These are phyloP conservation scores for Malaclemys terrapin DNA, from an alignment of 2,113 vertebrate genomes.

Conservation along the genomic window DNA sequence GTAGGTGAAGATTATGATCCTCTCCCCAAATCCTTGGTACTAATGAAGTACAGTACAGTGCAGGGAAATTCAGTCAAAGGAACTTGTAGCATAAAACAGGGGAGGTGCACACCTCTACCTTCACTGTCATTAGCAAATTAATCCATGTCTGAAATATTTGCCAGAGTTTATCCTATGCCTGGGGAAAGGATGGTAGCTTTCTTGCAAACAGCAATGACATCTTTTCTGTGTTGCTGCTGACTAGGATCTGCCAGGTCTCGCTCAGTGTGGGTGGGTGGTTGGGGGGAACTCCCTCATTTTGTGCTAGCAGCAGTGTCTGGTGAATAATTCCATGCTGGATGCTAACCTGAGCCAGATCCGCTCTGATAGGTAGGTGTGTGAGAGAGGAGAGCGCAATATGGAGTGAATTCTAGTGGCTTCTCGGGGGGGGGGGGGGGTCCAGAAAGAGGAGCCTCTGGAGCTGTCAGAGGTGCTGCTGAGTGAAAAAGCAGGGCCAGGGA, in stretches of 20 bases:
- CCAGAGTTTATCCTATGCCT: background rate
- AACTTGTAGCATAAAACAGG: background rate
- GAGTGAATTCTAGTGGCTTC: background rate
- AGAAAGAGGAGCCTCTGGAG: background rate
- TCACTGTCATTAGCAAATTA: background rate
- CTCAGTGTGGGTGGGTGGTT: background rate
- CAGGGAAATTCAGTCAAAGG: background rate
- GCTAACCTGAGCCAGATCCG: background rate
- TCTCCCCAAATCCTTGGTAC: background rate
- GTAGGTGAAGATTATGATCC: background rate
- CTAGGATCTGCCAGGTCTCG: background rate
- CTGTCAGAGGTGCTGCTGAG: background rate
- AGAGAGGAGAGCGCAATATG: fast-evolving
- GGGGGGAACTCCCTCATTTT: background rate
- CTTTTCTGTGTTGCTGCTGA: background rate
- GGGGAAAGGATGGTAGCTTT: background rate
- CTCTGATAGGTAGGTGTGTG: fast-evolving
- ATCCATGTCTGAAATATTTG: background rate
- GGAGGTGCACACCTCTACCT: background rate
- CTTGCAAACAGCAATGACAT: background rate
- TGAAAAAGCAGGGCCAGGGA: background rate
- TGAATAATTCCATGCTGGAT: background rate
- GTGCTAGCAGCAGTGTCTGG: background rate
- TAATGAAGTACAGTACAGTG: background rate
- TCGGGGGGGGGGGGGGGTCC: fast-evolving